Evolutionary conservation across 2,888 invertebrate genomes (phyloP).

Genomic region (Diadromus collaris): DNA sequence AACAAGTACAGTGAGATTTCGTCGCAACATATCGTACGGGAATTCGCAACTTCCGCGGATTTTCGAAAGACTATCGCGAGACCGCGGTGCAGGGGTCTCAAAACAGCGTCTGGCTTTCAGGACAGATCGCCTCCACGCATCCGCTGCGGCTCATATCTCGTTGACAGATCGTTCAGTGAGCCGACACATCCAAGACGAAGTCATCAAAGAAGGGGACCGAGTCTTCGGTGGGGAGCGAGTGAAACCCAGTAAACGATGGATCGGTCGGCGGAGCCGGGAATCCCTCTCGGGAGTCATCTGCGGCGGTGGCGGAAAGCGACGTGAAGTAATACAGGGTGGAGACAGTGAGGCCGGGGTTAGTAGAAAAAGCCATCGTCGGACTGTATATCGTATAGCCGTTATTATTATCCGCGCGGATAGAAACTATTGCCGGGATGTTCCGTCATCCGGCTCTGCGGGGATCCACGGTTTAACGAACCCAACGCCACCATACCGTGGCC

Average conservation of each 20-base stretch:
- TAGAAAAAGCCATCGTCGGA: constrained; percentile 42
- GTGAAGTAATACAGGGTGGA: constrained; percentile 9
- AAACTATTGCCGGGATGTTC: constrained; percentile 37
- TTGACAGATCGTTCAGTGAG: constrained; percentile 54
- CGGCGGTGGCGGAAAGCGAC: constrained; percentile 15
- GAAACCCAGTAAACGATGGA: constrained; percentile 38
- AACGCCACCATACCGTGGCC: constrained; percentile 6
- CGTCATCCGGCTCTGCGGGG: constrained; percentile 35
- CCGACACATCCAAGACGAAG: constrained; percentile 45
- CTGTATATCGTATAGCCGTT: constrained; percentile 39
- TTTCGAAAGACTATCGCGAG: too few species aligned
- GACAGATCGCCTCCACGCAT: constrained; percentile 44
- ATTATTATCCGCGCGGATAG: constrained; percentile 32
- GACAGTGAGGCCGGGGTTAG: neutral
- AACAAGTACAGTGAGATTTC: too few species aligned
- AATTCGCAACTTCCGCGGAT: too few species aligned
- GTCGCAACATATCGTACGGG: too few species aligned
- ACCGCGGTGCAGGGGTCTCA: too few species aligned
- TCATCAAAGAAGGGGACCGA: constrained; percentile 50
- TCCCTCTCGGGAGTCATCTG: constrained; percentile 39
- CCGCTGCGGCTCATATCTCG: constrained; percentile 50
- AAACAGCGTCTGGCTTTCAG: neutral
- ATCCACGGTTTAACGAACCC: constrained; percentile 67
- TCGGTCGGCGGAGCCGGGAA: constrained; percentile 17
- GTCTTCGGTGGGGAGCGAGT: neutral